phyloP scores from a whole-genome alignment of 2,888 invertebrate species.

The Tetheella fluctuosa region DNA sequence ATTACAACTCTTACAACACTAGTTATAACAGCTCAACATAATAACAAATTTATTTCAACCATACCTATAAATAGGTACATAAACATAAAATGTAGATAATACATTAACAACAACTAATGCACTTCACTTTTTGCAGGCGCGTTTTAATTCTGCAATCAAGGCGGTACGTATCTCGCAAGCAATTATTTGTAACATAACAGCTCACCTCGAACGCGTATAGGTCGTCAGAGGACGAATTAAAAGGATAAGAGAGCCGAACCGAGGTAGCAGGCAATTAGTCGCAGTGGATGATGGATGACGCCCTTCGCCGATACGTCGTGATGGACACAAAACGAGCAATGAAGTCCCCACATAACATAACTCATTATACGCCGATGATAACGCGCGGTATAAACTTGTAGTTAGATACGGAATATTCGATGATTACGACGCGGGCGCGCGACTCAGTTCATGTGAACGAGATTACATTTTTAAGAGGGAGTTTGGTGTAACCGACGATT shows the following conservation, averaged over 20 bases:
- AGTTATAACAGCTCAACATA: no score
- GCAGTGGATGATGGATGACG: constrained; percentile 78
- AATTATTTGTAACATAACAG: constrained; percentile 67
- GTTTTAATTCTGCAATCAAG: constrained; percentile 67
- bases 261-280: constrained; percentile 83
- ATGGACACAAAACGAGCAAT: constrained; percentile 76
- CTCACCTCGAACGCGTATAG: constrained; percentile 60
- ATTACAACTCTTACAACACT: no score
- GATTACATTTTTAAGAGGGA: constrained; percentile 65
- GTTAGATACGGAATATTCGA: constrained; percentile 72
- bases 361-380: constrained; percentile 82
- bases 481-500: constrained; percentile 22
- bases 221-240: constrained; percentile 77
- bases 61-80: not conserved
- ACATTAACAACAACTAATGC: constrained; percentile 51
- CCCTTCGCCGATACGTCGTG: constrained; percentile 65
- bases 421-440: constrained; percentile 53
- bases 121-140: constrained; percentile 54
- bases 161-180: constrained; percentile 60
- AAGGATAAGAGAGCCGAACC: constrained; percentile 76
- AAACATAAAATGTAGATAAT: constrained; percentile 29
- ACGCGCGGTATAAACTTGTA: constrained; percentile 74
- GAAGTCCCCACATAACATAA: constrained; percentile 61
- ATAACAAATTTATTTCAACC: no score
- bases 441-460: constrained; percentile 42